Conservation (phyloP, 2,113 vertebrate species). For the Scophthalmus maximus region DNA sequence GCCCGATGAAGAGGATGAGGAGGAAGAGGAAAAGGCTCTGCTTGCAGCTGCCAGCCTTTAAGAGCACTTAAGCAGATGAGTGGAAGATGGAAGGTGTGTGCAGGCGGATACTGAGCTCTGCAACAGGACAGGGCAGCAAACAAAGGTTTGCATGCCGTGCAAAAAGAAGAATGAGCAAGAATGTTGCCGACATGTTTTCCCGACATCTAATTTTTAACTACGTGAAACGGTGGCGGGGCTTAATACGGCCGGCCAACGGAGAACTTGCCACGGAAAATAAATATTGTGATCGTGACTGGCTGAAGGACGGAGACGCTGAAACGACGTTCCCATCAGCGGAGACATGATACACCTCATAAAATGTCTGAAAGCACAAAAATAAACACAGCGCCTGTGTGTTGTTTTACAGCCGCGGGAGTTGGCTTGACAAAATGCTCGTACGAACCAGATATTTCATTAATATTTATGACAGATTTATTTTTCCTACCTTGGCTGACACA, state of each 20-base stretch:
- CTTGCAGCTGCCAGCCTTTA: constrained; percentile 59
- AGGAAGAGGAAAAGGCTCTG: constrained; percentile 29
- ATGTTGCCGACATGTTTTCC: constrained; percentile 15
- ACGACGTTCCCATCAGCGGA: not conserved
- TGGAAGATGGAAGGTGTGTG: constrained; percentile 52
- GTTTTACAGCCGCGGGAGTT: not conserved
- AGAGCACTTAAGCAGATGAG: constrained; percentile 78
- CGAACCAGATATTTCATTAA: not conserved
- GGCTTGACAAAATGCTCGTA: not conserved
- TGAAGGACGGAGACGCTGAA: not conserved
- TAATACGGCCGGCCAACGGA: not conserved
- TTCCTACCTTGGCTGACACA: too few relatives aligned
- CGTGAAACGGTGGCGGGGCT: not conserved
- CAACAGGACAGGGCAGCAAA: constrained; percentile 37
- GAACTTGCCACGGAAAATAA: not conserved
- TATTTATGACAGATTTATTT: not conserved
- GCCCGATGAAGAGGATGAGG: constrained; percentile 47
- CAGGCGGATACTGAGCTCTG: constrained; percentile 40
- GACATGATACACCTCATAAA: not conserved
- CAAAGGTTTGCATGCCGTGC: constrained; percentile 31
- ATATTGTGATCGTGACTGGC: not conserved
- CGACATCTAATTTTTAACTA: not conserved
- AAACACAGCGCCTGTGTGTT: not conserved
- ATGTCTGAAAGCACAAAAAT: not conserved
- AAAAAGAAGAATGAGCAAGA: not conserved